Percentiles rank a stretch among this genome's conserved stretches.
These are phyloP conservation scores for Phyllotis vaccarum DNA, from an alignment of 2,797 vertebrate species.

Conservation along the genomic window DNA sequence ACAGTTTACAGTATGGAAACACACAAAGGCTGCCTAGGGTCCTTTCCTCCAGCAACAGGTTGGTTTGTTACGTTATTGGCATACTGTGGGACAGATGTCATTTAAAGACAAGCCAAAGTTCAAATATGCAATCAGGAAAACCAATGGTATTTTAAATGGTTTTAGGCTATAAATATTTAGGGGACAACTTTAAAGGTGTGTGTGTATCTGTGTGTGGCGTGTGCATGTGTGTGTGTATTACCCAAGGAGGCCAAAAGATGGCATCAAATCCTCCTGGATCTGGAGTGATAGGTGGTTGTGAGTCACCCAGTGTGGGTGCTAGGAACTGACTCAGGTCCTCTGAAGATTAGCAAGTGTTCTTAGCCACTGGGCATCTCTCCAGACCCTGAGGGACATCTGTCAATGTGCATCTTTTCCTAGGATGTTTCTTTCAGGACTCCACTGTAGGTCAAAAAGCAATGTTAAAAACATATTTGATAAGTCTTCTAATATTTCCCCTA, in stretches of 20 bases:
- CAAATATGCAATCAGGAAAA: slow-evolving; percentile 20
- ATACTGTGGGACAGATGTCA: not conserved
- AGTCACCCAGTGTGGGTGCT: not conserved
- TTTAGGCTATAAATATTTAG: not conserved
- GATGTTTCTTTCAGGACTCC: not conserved
- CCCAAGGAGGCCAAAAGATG: not conserved
- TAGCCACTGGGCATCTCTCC: not conserved
- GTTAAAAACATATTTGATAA: slow-evolving; percentile 5
- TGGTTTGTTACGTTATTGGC: not conserved
- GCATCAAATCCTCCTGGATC: not conserved
- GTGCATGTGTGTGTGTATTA: not conserved
- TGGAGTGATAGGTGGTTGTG: not conserved
- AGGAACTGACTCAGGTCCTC: not conserved
- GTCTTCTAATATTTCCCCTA: not conserved
- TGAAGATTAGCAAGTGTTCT: not conserved
- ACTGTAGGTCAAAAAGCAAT: not conserved
- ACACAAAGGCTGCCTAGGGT: not conserved
- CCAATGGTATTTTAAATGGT: not conserved
- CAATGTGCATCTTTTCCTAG: slow-evolving; percentile 17
- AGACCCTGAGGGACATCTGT: not conserved
- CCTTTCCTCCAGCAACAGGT: not conserved
- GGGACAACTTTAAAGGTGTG: too few relatives aligned
- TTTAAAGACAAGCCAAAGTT: slow-evolving; percentile 39
- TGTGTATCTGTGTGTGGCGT: too few relatives aligned
- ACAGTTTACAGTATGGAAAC: not conserved